Conservation (phyloP, 2,888 invertebrate species). For the Oscheius sp. region DNA sequence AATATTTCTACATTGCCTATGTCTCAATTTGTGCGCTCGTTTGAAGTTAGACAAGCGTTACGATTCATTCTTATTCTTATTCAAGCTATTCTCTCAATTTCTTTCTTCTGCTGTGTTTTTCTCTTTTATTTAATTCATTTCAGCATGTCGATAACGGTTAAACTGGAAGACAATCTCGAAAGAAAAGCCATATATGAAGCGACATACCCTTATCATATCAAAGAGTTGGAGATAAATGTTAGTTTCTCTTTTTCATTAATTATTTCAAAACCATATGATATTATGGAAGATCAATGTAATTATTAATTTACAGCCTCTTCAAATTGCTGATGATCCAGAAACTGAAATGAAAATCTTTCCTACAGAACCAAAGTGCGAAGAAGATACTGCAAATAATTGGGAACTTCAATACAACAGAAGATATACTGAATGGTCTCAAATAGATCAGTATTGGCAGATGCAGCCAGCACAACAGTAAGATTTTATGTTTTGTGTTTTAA, state of each 20-base stretch:
- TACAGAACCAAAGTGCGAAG: neutral
- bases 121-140: too few relatives aligned
- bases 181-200: slow-evolving; percentile 3
- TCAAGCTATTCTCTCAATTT: too few relatives aligned
- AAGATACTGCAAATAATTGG: neutral
- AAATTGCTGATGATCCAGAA: slow-evolving; percentile 89
- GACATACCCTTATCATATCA: slow-evolving; percentile 7
- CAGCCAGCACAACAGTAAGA: neutral
- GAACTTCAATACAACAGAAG: neutral
- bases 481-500: neutral
- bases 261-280: too few relatives aligned
- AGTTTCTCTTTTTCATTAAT: too few relatives aligned
- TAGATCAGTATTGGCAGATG: neutral
- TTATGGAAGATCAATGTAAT: too few relatives aligned
- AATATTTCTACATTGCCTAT: too few relatives aligned
- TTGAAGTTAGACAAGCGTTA: too few relatives aligned
- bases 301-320: slow-evolving; percentile 78
- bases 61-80: too few relatives aligned
- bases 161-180: slow-evolving; percentile 23
- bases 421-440: slow-evolving; percentile 3
- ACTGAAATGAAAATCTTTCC: slow-evolving; percentile 72
- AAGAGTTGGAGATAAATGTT: neutral
- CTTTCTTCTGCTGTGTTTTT: too few relatives aligned
- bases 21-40: too few relatives aligned
- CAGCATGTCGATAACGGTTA: neutral